phyloP scores from a whole-genome alignment of 2,113 vertebrate species.

The Myxocyprinus asiaticus region DNA sequence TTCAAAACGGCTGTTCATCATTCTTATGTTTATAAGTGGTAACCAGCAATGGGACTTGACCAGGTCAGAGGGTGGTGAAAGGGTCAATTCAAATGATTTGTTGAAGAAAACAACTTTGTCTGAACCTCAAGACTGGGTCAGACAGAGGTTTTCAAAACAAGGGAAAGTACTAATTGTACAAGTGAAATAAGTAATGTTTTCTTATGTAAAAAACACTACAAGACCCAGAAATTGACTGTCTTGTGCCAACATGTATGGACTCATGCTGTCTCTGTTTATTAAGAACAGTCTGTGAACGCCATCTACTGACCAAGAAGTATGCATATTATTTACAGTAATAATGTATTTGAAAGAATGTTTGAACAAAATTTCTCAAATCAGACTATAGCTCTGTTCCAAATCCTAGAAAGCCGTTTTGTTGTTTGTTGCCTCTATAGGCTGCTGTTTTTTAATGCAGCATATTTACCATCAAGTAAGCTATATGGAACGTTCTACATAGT shows the following conservation, averaged over 20 bases:
- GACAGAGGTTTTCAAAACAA: conserved; percentile 21
- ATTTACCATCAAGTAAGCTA: no score
- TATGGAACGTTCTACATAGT: no score
- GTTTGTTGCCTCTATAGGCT: no score
- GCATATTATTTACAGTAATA: not conserved
- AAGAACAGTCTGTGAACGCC: conserved; percentile 59
- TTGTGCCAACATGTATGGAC: no score
- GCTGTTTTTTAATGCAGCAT: no score
- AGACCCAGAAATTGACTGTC: not conserved
- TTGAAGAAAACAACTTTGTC: conserved; percentile 24
- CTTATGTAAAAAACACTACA: not conserved
- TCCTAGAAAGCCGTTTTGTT: no score
- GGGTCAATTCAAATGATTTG: not conserved
- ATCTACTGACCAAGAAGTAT: conserved; percentile 49
- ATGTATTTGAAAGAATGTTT: not conserved
- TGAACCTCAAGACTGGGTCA: conserved; percentile 29
- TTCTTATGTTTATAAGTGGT: conserved; percentile 20
- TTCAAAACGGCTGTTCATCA: conserved; percentile 10
- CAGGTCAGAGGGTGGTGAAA: conserved; percentile 7
- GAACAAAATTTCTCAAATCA: not conserved
- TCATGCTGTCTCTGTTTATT: not conserved
- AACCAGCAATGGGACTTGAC: conserved; percentile 17
- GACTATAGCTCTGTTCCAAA: no score
- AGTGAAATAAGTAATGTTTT: conserved; percentile 22
- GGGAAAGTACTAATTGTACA: not conserved